Evolutionary conservation across 2,888 invertebrate species (phyloP).

Genomic region (Alitta virens): DNA sequence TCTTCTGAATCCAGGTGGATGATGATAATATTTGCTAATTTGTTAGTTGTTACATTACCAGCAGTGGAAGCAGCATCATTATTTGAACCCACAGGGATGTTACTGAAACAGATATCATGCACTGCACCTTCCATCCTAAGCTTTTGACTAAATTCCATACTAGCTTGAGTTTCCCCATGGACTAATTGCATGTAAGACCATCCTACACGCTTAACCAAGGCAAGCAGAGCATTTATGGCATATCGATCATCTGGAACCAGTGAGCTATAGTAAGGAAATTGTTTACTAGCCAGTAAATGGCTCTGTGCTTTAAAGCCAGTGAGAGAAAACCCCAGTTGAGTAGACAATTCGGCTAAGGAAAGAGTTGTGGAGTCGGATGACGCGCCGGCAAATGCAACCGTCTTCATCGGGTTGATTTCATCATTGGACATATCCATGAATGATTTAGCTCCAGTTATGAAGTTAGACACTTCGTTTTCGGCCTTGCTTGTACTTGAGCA

Average conservation of each 20-base stretch:
- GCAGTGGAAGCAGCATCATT: neutral
- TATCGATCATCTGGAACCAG: constrained; percentile 2
- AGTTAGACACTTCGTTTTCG: constrained; percentile 4
- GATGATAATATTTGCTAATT: neutral
- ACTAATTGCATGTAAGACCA: constrained; percentile 7
- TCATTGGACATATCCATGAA: neutral
- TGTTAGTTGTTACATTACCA: neutral
- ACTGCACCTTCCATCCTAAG: neutral
- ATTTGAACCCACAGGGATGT: neutral
- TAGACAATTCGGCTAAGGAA: constrained; percentile 40
- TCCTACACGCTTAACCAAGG: constrained; percentile 1
- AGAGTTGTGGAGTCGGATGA: constrained; percentile 31
- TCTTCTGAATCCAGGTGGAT: neutral
- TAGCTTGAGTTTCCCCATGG: neutral
- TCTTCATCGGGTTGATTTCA: constrained; percentile 1
- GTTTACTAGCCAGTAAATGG: constrained; percentile 31
- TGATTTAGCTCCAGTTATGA: constrained; percentile 1
- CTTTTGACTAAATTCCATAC: neutral
- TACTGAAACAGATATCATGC: neutral
- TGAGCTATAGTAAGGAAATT: constrained; percentile 44
- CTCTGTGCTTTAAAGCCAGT: constrained; percentile 42
- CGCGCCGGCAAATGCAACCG: constrained; percentile 31
- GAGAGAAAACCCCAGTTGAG: constrained; percentile 42
- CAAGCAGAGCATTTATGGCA: neutral
- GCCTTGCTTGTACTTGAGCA: constrained; percentile 35